Percentiles rank a stretch among this genome's conserved stretches.
These are phyloP conservation scores for Thinocorus orbignyianus DNA, from an alignment of 2,113 vertebrate species.

Conservation along the genomic window DNA sequence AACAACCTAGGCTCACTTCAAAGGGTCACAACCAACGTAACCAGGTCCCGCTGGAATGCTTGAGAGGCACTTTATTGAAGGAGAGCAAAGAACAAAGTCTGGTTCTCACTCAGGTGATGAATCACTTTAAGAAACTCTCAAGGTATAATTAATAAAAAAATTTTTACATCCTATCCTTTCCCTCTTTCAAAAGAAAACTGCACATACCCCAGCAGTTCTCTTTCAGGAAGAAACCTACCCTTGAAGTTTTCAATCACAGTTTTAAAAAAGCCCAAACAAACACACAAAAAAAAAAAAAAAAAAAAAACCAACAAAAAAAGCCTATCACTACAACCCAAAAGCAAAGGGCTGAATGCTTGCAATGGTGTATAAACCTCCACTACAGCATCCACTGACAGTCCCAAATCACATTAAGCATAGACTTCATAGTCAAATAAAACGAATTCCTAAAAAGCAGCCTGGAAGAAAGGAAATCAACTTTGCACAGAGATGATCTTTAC, in stretches of 20 bases:
- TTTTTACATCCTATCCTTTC: neutral
- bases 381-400: neutral
- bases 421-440: neutral
- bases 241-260: neutral
- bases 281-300: neutral
- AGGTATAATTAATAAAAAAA: neutral
- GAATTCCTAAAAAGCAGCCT: slow-evolving; percentile 16
- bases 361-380: neutral
- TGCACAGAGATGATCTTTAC: neutral
- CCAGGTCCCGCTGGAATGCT: neutral
- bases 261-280: neutral
- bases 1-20: neutral
- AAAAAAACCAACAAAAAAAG: neutral
- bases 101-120: neutral
- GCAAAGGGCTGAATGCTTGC: neutral
- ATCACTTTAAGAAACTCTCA: neutral
- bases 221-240: neutral
- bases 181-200: neutral
- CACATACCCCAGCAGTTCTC: neutral
- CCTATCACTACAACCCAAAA: neutral
- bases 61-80: neutral
- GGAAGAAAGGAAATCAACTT: neutral
- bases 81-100: neutral
- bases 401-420: neutral
- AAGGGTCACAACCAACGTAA: neutral